Conservation (phyloP, 2,888 invertebrate species). For the Dryomyza anilis region DNA sequence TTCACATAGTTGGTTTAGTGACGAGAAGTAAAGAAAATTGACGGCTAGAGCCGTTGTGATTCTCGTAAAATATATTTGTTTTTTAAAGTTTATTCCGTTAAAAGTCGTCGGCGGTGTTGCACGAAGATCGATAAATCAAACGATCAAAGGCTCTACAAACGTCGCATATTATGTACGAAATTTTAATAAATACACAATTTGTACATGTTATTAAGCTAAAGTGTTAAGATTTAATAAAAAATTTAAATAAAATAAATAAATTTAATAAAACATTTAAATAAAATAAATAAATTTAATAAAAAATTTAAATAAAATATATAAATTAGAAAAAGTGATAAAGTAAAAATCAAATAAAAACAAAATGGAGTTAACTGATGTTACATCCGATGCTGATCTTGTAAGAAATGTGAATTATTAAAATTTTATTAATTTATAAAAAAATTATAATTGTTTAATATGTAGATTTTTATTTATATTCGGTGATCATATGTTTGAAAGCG, state of each 20-base stretch:
- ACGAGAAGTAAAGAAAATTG: too few species aligned
- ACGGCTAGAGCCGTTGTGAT: too few species aligned
- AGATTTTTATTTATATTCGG: too few species aligned
- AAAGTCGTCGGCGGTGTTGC: conserved; percentile 29
- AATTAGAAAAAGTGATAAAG: background rate
- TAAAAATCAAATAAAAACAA: background rate
- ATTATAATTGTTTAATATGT: too few species aligned
- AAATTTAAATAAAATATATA: background rate
- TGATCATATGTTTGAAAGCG: too few species aligned
- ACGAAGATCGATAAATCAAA: conserved; percentile 11
- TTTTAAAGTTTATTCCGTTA: conserved; percentile 34
- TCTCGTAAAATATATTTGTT: too few species aligned
- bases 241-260: background rate
- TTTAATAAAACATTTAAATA: conserved; percentile 1
- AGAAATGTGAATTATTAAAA: conserved; percentile 6
- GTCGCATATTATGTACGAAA: background rate
- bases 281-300: background rate
- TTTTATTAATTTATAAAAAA: background rate
- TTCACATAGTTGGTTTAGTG: too few species aligned
- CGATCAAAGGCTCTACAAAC: background rate
- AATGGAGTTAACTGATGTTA: conserved; percentile 39
- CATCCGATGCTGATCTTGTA: conserved; percentile 35
- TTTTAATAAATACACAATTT: background rate
- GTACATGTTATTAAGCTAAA: too few species aligned
- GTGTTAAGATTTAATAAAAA: too few species aligned